These are phyloP conservation scores for Pterois miles DNA, from an alignment of 2,797 vertebrate genomes.

Conservation along the genomic window DNA sequence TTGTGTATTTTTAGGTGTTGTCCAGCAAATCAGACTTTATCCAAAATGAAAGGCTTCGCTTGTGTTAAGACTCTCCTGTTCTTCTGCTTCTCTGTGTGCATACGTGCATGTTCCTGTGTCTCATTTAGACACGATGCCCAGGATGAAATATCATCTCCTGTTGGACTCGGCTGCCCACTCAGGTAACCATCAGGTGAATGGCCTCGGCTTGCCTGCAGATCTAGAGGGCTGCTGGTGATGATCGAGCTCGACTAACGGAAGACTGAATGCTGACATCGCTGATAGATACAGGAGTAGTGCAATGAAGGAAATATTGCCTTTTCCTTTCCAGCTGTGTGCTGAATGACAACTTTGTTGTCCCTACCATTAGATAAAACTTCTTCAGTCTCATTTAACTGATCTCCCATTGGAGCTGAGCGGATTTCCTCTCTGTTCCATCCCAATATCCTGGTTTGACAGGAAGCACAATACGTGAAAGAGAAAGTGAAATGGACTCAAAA, in stretches of 20 bases:
- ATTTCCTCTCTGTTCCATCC: neutral
- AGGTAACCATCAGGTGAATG: slow-evolving; percentile 59
- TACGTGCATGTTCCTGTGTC: slow-evolving; percentile 3
- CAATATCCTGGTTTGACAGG: neutral
- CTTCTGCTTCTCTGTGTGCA: neutral
- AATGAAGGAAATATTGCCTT: neutral
- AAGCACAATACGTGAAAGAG: neutral
- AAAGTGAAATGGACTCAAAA: neutral
- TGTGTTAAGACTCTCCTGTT: neutral
- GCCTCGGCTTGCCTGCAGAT: slow-evolving; percentile 18
- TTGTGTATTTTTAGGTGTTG: slow-evolving; percentile 43
- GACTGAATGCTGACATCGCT: neutral
- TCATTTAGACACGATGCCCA: slow-evolving; percentile 41
- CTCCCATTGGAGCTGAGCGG: neutral
- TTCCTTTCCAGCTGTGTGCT: neutral
- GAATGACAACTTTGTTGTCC: neutral
- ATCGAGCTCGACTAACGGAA: neutral
- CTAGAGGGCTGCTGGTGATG: slow-evolving; percentile 8
- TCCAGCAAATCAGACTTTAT: slow-evolving; percentile 1
- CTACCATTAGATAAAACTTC: neutral
- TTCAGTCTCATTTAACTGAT: neutral
- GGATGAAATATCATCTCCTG: slow-evolving; percentile 73
- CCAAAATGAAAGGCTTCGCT: neutral
- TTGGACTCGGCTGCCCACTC: slow-evolving; percentile 54
- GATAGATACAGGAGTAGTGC: neutral